phyloP scores from a whole-genome alignment of 1,140 invertebrate species.

The Metaphire vulgaris region DNA sequence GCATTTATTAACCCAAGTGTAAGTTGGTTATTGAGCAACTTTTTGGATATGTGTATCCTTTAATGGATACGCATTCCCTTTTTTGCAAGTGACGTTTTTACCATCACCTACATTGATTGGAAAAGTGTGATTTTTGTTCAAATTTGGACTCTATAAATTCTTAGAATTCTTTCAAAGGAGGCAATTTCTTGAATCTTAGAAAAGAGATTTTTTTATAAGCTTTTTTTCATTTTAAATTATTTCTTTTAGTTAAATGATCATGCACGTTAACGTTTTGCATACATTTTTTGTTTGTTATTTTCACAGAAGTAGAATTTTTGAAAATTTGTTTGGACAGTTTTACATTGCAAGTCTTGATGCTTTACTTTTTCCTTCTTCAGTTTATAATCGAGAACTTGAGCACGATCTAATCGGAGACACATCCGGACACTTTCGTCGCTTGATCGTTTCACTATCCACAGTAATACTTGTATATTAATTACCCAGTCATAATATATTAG shows the following conservation, averaged over 20 bases:
- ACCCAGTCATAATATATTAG: too few relatives aligned
- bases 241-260: not conserved
- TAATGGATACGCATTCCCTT: too few relatives aligned
- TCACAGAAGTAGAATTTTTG: not conserved
- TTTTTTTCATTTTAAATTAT: not conserved
- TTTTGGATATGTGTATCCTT: too few relatives aligned
- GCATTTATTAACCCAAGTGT: too few relatives aligned
- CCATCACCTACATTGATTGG: too few relatives aligned
- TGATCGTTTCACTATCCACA: conserved; percentile 30
- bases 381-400: conserved; percentile 31
- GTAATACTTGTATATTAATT: not conserved
- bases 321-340: not conserved
- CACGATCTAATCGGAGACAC: conserved; percentile 34
- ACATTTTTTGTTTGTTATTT: not conserved
- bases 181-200: too few relatives aligned
- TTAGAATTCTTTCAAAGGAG: too few relatives aligned
- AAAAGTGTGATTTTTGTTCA: too few relatives aligned
- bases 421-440: conserved; percentile 32
- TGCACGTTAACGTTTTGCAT: not conserved
- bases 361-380: conserved; percentile 12
- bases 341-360: not conserved
- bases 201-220: not conserved
- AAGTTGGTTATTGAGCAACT: too few relatives aligned
- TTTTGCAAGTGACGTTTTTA: too few relatives aligned
- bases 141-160: too few relatives aligned